phyloP scores from a whole-genome alignment of 2,888 invertebrate genomes.

The Chrysotoxum bicinctum region DNA sequence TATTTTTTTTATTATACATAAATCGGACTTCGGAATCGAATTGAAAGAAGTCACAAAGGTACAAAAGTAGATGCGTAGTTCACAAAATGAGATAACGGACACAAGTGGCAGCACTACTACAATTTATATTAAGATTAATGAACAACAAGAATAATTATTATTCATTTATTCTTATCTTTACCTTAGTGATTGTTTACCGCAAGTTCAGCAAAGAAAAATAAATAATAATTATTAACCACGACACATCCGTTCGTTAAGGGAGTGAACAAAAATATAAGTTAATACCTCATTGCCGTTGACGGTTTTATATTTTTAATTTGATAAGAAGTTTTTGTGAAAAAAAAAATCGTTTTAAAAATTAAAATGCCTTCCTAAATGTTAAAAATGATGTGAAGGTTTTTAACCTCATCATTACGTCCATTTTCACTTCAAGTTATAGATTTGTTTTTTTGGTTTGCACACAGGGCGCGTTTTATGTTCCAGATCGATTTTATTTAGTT shows the following conservation, averaged over 20 bases:
- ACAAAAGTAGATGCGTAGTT: constrained; percentile 5
- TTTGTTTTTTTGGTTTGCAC: neutral
- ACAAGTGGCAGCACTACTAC: too few relatives aligned
- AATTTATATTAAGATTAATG: too few relatives aligned
- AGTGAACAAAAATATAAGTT: neutral
- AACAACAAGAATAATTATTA: constrained; percentile 7
- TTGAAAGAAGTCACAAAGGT: neutral
- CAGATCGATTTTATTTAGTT: too few relatives aligned
- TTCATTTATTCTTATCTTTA: constrained; percentile 48
- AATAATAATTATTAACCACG: neutral
- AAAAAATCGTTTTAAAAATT: neutral
- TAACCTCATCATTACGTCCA: constrained; percentile 6
- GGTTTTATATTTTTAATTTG: neutral
- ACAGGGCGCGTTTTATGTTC: too few relatives aligned
- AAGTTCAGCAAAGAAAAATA: neutral
- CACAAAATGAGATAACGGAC: neutral
- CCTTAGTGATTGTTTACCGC: constrained; percentile 38
- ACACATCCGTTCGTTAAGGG: constrained; percentile 12
- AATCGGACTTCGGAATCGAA: constrained; percentile 11
- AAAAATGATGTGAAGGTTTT: constrained; percentile 2
- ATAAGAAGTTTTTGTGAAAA: constrained; percentile 8
- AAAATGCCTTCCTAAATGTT: neutral
- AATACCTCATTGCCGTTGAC: constrained; percentile 22
- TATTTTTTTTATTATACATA: neutral
- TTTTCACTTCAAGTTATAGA: neutral